These are phyloP conservation scores for Heteromurus nitidus DNA, from an alignment of 2,888 invertebrate species.

Conservation along the genomic window DNA sequence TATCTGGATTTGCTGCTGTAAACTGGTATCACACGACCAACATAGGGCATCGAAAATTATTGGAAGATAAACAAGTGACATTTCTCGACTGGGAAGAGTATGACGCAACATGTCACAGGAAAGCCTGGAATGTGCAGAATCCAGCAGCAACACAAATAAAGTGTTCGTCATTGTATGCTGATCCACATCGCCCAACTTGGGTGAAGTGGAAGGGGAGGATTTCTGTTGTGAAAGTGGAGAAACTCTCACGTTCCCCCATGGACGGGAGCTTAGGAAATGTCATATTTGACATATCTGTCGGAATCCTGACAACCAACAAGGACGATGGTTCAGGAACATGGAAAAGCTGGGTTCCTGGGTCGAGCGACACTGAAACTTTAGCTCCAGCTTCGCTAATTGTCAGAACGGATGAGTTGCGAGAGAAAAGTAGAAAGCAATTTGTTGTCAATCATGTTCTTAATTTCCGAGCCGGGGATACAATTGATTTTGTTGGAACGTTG, in stretches of 20 bases:
- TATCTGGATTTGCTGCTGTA: background rate
- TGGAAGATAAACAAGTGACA: background rate
- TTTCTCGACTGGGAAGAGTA: constrained; percentile 69
- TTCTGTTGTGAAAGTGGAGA: constrained; percentile 62
- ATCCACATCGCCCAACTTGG: constrained; percentile 11
- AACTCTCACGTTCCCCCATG: constrained; percentile 29
- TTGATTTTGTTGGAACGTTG: constrained; percentile 69
- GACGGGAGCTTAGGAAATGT: constrained; percentile 18
- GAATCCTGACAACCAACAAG: constrained; percentile 35
- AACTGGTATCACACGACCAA: background rate
- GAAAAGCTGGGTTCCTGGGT: constrained; percentile 62
- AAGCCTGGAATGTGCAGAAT: constrained; percentile 68
- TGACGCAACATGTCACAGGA: constrained; percentile 67
- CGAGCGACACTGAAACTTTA: constrained; percentile 38
- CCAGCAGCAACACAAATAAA: constrained; percentile 69
- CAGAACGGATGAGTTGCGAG: constrained; percentile 39
- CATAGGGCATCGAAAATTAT: background rate
- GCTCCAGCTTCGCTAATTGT: constrained; percentile 63
- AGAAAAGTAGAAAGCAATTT: constrained; percentile 48
- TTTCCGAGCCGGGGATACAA: constrained; percentile 68
- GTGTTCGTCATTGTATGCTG: constrained; percentile 64
- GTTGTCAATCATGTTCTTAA: constrained; percentile 65
- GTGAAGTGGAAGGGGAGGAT: constrained; percentile 71
- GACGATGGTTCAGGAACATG: constrained; percentile 47
- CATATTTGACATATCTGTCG: constrained; percentile 64